These are phyloP conservation scores for Ibycter americanus DNA, from an alignment of 2,797 vertebrate species.

Conservation along the genomic window DNA sequence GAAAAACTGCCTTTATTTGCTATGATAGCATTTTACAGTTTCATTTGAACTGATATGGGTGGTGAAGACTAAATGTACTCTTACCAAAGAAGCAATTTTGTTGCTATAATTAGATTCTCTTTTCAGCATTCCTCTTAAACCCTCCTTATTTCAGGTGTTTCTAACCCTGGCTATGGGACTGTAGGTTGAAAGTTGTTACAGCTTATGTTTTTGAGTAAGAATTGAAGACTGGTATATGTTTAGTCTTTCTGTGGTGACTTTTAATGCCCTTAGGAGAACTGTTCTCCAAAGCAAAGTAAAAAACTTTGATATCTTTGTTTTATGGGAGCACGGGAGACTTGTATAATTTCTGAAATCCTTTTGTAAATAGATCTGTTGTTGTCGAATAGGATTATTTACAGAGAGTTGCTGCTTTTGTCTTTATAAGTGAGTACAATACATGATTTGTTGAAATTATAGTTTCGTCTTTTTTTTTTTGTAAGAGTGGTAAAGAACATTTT, in stretches of 20 bases:
- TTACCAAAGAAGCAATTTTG: not conserved
- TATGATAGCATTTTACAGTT: not conserved
- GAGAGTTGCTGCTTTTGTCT: constrained; percentile 41
- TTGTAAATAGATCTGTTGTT: constrained; percentile 48
- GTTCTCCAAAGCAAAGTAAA: not conserved
- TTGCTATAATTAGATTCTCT: not conserved
- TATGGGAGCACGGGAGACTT: not conserved
- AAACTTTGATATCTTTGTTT: constrained; percentile 4
- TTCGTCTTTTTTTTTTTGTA: not conserved
- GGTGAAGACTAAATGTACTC: not conserved
- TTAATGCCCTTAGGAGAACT: not conserved
- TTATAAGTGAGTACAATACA: not conserved
- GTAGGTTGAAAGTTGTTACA: not conserved
- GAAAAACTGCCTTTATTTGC: not conserved
- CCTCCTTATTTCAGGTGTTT: not conserved
- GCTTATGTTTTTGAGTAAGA: not conserved
- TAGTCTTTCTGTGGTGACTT: not conserved
- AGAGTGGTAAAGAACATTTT: not conserved
- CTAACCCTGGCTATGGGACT: not conserved
- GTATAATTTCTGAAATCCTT: constrained; percentile 51
- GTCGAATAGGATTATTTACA: constrained; percentile 50
- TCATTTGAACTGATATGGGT: not conserved
- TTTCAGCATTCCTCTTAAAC: not conserved
- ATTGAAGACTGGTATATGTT: not conserved
- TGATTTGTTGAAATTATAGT: constrained; percentile 34